phyloP scores from a whole-genome alignment of 2,113 vertebrate species.

The Sylvicapra grimmia region DNA sequence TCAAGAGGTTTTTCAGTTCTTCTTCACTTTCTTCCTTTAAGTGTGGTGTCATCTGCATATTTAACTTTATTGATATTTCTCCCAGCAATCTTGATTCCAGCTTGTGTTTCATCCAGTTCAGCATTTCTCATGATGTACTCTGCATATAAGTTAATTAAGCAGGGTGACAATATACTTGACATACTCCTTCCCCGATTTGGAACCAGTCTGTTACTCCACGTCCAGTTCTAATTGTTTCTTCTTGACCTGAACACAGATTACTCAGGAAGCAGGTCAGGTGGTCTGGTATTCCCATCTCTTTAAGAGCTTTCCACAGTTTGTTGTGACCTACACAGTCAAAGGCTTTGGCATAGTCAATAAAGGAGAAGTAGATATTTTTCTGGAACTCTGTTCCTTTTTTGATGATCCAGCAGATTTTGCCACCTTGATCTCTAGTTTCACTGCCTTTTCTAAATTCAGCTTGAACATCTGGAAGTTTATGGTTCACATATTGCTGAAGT shows the following conservation, averaged over 20 bases:
- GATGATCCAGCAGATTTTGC: not conserved
- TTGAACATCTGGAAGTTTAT: too few species aligned
- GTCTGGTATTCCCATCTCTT: not conserved
- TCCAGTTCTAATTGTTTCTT: not conserved
- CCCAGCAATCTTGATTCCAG: not conserved
- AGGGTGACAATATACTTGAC: not conserved
- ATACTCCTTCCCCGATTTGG: not conserved
- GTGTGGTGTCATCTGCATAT: not conserved
- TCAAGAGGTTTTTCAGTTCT: not conserved
- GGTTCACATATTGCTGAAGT: too few species aligned
- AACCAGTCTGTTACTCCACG: not conserved
- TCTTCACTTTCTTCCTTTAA: not conserved
- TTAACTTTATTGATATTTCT: not conserved
- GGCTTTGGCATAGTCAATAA: not conserved
- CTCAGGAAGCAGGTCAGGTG: not conserved
- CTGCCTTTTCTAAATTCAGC: too few species aligned
- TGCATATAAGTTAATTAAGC: not conserved
- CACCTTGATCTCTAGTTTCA: too few species aligned
- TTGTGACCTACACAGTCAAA: not conserved
- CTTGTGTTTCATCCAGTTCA: not conserved
- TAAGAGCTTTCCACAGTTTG: not conserved
- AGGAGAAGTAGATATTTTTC: not conserved
- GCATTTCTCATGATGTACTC: not conserved
- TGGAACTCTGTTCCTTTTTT: not conserved
- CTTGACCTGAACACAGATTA: not conserved